Evolutionary conservation across 2,888 invertebrate species (phyloP).

Genomic region (Eupelmus urozonus): DNA sequence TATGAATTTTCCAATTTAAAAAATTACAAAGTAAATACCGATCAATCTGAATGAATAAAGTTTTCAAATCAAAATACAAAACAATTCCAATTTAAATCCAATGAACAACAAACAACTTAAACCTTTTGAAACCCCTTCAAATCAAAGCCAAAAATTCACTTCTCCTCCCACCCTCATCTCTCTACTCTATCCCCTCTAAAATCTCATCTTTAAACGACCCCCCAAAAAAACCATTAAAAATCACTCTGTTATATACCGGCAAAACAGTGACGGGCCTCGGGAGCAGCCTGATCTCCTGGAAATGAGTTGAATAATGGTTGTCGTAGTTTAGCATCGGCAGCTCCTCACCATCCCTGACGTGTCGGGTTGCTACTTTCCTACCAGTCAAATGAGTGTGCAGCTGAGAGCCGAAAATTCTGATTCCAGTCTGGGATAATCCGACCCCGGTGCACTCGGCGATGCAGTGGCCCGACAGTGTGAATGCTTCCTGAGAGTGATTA

Average conservation of each 20-base stretch:
- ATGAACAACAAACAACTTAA: too few species aligned
- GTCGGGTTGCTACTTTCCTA: conserved; percentile 89
- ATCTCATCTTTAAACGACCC: not conserved
- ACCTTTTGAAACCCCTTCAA: too few species aligned
- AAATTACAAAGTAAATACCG: too few species aligned
- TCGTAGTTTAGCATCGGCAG: conserved; percentile 92
- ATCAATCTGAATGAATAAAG: too few species aligned
- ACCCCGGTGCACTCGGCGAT: conserved; percentile 94
- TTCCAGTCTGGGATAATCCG: conserved; percentile 89
- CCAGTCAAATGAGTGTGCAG: conserved; percentile 98
- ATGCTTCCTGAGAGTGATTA: conserved; percentile 82
- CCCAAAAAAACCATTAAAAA: too few species aligned
- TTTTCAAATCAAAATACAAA: too few species aligned
- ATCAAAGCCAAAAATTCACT: too few species aligned
- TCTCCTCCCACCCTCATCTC: too few species aligned
- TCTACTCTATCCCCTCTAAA: too few species aligned
- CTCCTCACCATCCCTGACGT: conserved; percentile 89
- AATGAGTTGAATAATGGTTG: conserved; percentile 97
- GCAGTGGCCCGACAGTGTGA: conserved; percentile 93
- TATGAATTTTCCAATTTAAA: too few species aligned
- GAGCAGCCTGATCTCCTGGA: conserved; percentile 95
- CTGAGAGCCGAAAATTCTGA: conserved; percentile 96
- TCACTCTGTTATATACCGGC: too few species aligned
- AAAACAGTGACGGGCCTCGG: conserved; percentile 88
- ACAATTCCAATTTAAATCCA: too few species aligned